phyloP scores from a whole-genome alignment of 92 coral and sea anemone species.

The Paramuricea clavata region DNA sequence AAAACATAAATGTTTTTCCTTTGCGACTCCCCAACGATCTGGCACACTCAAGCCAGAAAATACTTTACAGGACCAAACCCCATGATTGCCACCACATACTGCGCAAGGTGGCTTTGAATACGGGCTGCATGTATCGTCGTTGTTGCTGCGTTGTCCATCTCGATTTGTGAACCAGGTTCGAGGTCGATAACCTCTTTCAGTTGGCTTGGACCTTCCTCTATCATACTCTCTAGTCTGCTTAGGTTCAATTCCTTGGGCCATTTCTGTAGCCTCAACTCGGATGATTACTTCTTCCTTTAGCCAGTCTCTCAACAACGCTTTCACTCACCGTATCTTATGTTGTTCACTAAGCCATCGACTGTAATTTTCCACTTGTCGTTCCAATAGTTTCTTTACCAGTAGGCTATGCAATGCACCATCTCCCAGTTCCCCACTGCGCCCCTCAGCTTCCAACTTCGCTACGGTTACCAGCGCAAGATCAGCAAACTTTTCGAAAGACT shows the following conservation, averaged over 20 bases:
- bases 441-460: conserved; percentile 71
- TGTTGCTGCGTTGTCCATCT: not conserved
- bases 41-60: not conserved
- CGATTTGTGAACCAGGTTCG: not conserved
- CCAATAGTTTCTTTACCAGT: conserved; percentile 57
- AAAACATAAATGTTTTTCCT: conserved; percentile 69
- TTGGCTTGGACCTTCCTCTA: not conserved
- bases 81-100: not conserved
- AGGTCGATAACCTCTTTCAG: not conserved
- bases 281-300: conserved; percentile 61
- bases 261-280: conserved; percentile 51
- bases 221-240: not conserved
- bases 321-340: conserved; percentile 34
- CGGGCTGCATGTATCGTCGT: not conserved
- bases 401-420: conserved; percentile 71
- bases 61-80: not conserved
- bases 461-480: conserved; percentile 65
- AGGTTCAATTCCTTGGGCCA: conserved; percentile 26
- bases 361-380: conserved; percentile 57
- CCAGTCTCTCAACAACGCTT: conserved; percentile 59
- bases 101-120: not conserved
- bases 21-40: conserved; percentile 59
- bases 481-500: conserved; percentile 66
- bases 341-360: conserved; percentile 59
- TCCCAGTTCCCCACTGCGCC: conserved; percentile 55